A percentile compares a stretch with the other conserved stretches of the same genome.
These are phyloP conservation scores for Stomatorhinus ivindoensis DNA, from an alignment of 2,113 vertebrate genomes.

Conservation along the genomic window DNA sequence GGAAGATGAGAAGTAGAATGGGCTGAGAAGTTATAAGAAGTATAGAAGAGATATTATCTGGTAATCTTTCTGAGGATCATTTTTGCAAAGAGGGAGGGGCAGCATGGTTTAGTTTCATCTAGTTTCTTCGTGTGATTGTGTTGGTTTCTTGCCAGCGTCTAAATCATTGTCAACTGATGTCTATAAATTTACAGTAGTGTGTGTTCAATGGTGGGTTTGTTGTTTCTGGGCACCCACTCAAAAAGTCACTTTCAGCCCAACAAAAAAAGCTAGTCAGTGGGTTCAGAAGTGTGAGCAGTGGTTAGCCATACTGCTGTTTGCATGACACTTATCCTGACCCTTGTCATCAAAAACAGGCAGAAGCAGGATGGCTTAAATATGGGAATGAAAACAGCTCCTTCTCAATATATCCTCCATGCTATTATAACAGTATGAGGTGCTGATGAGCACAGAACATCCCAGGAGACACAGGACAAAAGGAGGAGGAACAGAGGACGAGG, in stretches of 20 bases:
- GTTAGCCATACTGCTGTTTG: no score
- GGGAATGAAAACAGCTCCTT: background rate
- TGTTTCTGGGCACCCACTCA: background rate
- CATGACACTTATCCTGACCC: background rate
- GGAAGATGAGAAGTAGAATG: background rate
- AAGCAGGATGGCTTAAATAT: background rate
- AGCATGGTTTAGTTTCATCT: background rate
- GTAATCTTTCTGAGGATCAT: background rate
- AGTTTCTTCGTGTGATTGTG: background rate
- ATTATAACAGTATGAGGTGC: background rate
- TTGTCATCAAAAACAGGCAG: background rate
- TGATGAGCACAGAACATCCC: background rate
- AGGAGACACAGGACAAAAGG: background rate
- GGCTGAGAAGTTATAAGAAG: background rate
- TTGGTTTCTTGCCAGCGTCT: background rate
- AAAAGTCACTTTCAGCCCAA: background rate
- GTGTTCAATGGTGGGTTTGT: background rate
- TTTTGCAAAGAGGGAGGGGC: background rate
- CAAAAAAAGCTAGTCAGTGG: background rate
- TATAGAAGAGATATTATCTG: background rate
- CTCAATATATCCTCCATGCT: background rate
- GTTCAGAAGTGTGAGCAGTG: background rate
- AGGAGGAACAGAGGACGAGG: background rate
- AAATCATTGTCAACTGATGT: background rate
- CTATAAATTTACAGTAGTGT: background rate